Conservation (phyloP, 2,888 invertebrate genomes). For the Caenorhabditis angaria region DNA sequence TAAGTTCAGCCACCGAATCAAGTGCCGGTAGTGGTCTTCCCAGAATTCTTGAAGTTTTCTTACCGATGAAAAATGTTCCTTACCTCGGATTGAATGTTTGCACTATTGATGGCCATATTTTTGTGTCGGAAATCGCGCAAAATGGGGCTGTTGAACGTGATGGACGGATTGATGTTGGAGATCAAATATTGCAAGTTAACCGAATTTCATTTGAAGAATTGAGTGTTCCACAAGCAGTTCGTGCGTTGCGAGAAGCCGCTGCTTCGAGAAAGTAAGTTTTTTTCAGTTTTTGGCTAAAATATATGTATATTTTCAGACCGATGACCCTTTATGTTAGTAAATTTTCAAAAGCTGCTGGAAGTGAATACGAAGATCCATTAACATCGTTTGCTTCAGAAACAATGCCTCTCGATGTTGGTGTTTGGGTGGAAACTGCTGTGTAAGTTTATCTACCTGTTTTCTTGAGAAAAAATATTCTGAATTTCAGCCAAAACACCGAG, state of each 20-base stretch:
- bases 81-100: conserved; percentile 64
- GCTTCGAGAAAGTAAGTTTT: conserved; percentile 43
- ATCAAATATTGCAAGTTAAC: conserved; percentile 69
- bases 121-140: conserved; percentile 58
- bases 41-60: conserved; percentile 61
- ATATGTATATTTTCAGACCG: conserved; percentile 44
- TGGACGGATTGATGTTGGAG: conserved; percentile 64
- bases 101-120: conserved; percentile 63
- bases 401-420: conserved; percentile 61
- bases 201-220: conserved; percentile 65
- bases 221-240: conserved; percentile 56
- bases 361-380: conserved; percentile 59
- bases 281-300: not conserved
- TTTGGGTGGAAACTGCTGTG: conserved; percentile 56
- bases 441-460: conserved; percentile 24
- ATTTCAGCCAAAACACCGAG: conserved; percentile 49
- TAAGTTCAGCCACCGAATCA: conserved; percentile 65
- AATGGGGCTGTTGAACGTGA: conserved; percentile 60
- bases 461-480: not conserved
- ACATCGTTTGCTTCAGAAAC: conserved; percentile 64
- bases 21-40: conserved; percentile 58
- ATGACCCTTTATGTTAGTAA: conserved; percentile 63
- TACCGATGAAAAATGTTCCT: conserved; percentile 55
- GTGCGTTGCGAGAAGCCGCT: conserved; percentile 54
- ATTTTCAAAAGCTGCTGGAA: conserved; percentile 34